phyloP scores from a whole-genome alignment of 2,797 vertebrate genomes.

The Sciurus vulgaris region DNA sequence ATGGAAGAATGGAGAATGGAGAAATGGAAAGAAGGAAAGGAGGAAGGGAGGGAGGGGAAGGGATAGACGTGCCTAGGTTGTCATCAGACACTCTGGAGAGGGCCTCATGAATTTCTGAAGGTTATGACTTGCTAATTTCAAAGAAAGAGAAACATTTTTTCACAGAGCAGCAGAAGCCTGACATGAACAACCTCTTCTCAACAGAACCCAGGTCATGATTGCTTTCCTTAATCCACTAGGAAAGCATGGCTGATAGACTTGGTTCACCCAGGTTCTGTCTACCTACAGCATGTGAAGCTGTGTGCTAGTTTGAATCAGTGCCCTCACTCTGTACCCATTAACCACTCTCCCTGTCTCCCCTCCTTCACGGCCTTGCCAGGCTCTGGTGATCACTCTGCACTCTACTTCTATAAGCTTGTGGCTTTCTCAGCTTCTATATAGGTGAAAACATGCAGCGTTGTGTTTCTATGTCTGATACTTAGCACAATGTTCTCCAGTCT shows the following conservation, averaged over 20 bases:
- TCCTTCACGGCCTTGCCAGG: background rate
- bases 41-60: background rate
- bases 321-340: background rate
- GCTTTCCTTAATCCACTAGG: background rate
- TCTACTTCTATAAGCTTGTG: background rate
- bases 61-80: background rate
- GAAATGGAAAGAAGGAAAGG: background rate
- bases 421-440: too few species aligned
- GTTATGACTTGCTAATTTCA: slow-evolving; percentile 35
- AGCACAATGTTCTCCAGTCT: too few species aligned
- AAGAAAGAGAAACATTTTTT: background rate
- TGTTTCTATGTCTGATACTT: background rate
- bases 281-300: background rate
- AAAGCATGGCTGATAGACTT: background rate
- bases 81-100: background rate
- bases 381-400: background rate
- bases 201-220: background rate
- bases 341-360: background rate
- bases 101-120: background rate
- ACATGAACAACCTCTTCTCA: background rate
- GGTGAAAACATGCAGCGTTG: background rate
- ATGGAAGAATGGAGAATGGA: background rate
- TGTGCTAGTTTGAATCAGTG: background rate
- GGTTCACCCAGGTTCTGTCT: background rate
- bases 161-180: background rate